phyloP scores from a whole-genome alignment of 2,113 vertebrate genomes.

The Solea solea region DNA sequence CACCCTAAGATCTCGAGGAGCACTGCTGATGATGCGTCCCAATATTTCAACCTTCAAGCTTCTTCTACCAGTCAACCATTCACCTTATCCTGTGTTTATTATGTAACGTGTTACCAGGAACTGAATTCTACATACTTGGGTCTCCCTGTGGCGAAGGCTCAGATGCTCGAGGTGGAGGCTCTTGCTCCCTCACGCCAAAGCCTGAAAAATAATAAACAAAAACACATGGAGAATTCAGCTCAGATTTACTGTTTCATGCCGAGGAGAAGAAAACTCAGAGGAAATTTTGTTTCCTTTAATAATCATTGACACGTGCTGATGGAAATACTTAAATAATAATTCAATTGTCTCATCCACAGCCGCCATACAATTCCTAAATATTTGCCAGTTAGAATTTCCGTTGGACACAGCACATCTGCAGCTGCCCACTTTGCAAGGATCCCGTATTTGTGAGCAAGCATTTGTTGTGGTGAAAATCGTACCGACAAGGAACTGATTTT shows the following conservation, averaged over 20 bases:
- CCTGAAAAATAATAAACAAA: constrained; percentile 76
- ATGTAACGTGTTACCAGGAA: no score
- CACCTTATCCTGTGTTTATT: no score
- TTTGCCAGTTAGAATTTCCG: constrained; percentile 11
- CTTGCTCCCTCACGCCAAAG: constrained; percentile 81
- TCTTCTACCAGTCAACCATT: no score
- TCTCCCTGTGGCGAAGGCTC: constrained; percentile 87
- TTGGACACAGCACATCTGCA: neutral
- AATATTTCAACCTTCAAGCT: no score
- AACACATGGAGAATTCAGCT: neutral
- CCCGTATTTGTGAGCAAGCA: neutral
- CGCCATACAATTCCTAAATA: neutral
- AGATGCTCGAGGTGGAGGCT: constrained; percentile 77
- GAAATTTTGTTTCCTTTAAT: neutral
- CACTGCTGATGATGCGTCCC: no score
- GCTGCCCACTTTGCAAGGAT: constrained; percentile 22
- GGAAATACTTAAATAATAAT: no score
- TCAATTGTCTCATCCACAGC: neutral
- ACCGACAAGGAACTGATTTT: constrained; percentile 42
- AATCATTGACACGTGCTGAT: neutral
- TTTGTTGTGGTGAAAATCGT: constrained; percentile 42
- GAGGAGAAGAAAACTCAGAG: neutral
- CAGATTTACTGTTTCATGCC: neutral
- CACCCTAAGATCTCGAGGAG: no score
- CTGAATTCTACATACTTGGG: constrained; percentile 83